phyloP scores from a whole-genome alignment of 2,113 vertebrate species.

The Heliornis fulica region DNA sequence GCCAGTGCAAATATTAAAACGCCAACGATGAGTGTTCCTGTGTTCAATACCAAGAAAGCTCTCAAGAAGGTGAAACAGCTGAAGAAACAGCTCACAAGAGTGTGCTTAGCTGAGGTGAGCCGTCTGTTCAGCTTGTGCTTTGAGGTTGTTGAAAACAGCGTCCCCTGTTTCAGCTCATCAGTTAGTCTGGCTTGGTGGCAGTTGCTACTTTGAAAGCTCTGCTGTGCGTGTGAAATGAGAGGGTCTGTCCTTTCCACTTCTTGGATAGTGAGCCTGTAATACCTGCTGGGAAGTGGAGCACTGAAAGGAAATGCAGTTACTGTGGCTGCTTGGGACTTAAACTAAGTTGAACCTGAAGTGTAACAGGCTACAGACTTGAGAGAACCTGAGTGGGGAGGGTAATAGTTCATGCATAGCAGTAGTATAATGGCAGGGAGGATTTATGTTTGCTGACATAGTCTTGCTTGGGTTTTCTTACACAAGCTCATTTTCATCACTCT shows the following conservation, averaged over 20 bases:
- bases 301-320: neutral
- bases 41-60: conserved; percentile 84
- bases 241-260: neutral
- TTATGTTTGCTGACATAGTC: neutral
- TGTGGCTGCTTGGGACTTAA: neutral
- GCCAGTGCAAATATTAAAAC: conserved; percentile 94
- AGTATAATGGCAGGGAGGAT: neutral
- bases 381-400: neutral
- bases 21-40: conserved; percentile 93
- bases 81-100: conserved; percentile 84
- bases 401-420: neutral
- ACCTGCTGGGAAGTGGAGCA: neutral
- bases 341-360: neutral
- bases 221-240: neutral
- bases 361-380: neutral
- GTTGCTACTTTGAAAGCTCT: neutral
- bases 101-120: conserved; percentile 89
- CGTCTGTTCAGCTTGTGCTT: neutral
- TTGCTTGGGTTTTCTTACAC: neutral
- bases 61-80: conserved; percentile 84
- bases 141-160: neutral
- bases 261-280: neutral
- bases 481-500: neutral
- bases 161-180: neutral
- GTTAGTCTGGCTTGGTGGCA: neutral